Conservation (phyloP, 1,140 invertebrate species). For the Vanessa tameamea region DNA sequence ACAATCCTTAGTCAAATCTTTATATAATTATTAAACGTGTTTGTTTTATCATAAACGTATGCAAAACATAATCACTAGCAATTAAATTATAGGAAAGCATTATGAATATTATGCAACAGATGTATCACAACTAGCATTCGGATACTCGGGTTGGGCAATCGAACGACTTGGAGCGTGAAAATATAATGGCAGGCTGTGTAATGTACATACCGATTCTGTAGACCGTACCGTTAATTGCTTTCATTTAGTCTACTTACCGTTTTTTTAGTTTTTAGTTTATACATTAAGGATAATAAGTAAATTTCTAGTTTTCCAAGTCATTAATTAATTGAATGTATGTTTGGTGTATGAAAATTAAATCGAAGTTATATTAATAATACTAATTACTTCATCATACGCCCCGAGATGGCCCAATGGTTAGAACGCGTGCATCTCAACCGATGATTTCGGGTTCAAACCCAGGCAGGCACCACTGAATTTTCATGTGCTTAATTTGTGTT, state of each 20-base stretch:
- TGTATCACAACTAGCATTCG: constrained; percentile 33
- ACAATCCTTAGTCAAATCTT: neutral
- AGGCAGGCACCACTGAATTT: too few relatives aligned
- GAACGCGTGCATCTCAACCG: too few relatives aligned
- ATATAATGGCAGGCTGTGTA: constrained; percentile 57
- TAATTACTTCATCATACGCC: too few relatives aligned
- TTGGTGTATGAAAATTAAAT: too few relatives aligned
- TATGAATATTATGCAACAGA: constrained; percentile 30
- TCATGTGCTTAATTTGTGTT: too few relatives aligned
- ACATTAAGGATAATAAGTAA: neutral
- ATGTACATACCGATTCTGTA: constrained; percentile 52
- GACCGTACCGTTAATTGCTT: constrained; percentile 58
- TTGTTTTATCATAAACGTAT: constrained; percentile 15
- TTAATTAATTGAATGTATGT: too few relatives aligned
- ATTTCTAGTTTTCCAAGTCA: neutral
- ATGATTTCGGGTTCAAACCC: too few relatives aligned
- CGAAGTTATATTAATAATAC: too few relatives aligned
- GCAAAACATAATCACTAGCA: constrained; percentile 10
- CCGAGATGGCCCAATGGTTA: too few relatives aligned
- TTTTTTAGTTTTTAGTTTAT: constrained; percentile 32
- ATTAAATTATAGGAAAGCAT: constrained; percentile 8
- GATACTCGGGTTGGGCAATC: constrained; percentile 50
- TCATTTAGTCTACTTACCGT: constrained; percentile 55
- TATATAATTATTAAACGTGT: constrained; percentile 5
- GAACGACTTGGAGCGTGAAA: constrained; percentile 55